A percentile compares a stretch with the other conserved stretches of the same genome.
Conservation (phyloP, 2,888 invertebrate species). For the Lasioglossum zephyrum region DNA sequence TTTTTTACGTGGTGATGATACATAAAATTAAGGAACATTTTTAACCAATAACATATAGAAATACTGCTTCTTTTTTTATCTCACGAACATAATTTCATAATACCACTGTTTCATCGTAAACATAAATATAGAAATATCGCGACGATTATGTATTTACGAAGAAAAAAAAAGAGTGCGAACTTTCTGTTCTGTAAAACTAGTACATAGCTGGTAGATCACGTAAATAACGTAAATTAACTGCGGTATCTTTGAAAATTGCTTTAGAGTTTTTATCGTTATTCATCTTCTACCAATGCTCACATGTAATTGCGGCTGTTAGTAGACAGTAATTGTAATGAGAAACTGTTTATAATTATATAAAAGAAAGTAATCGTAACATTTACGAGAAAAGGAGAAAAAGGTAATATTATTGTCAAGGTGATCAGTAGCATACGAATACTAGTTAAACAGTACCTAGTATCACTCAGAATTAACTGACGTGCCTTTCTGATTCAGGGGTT, state of each 20-base stretch:
- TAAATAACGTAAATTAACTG: conserved; percentile 37
- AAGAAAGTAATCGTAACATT: conserved; percentile 61
- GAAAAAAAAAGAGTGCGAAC: conserved; percentile 31
- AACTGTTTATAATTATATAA: conserved; percentile 54
- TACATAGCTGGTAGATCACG: conserved; percentile 46
- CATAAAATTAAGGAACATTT: conserved; percentile 38
- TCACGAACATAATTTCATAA: conserved; percentile 37
- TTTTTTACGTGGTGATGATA: conserved; percentile 31
- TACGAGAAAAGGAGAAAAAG: conserved; percentile 40
- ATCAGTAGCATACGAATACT: conserved; percentile 64
- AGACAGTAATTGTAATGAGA: conserved; percentile 58
- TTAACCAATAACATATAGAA: conserved; percentile 37
- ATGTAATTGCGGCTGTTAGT: conserved; percentile 64
- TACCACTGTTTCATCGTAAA: conserved; percentile 37
- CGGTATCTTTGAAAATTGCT: conserved; percentile 46
- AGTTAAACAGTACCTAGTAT: conserved; percentile 62
- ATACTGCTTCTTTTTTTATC: conserved; percentile 37
- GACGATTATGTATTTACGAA: conserved; percentile 37
- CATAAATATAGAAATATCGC: conserved; percentile 21
- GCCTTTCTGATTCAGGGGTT: conserved; percentile 77
- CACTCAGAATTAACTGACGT: conserved; percentile 74
- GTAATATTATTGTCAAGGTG: conserved; percentile 54
- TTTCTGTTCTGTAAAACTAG: conserved; percentile 48
- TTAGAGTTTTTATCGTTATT: conserved; percentile 52
- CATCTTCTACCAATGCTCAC: conserved; percentile 61